Base-by-base conservation (phyloP, 2,797 vertebrate genomes). In the Eurystomus glaucurus region DNA sequence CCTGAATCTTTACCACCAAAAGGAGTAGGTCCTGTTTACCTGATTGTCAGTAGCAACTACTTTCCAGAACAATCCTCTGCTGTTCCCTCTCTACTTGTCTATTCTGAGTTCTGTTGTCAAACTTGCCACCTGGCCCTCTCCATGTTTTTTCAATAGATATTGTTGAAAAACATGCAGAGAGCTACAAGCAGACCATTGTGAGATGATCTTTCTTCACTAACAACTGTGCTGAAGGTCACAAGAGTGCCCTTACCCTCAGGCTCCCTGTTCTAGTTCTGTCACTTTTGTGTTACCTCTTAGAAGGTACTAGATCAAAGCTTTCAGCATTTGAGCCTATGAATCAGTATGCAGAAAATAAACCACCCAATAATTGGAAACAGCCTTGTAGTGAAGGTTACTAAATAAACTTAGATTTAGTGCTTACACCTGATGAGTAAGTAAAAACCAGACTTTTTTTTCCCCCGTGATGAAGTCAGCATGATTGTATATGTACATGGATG, bases 401-500 rank as follows among this genome's bases (percentile, higher is more conserved):
- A 89, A 43, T 84, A 37, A 80, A 69, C 13, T 74, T 55, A 68
- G 33, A 14, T 78, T 86, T 70, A 71, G n/a, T 81, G 31, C 37
- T 81, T 81, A 70, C 20, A 80, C 55, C 46, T 82, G 62, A 39
- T 55, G 18, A 58, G 13, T 76, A 86, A 81, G 33, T n/a, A 85
- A 84, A 77, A 86, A 50, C 3, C 2, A 17, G 2, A 0, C 8
- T 1, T 28, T 18, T 41, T 68, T 88, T 28, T 1, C 17, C 2
- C 11, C 12, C 14, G 3, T 68, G 64, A 55, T 80, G 60, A 69
- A 62, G n/a, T 50, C 25, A 33, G 46, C 21, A n/a, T 4, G 12
- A 28, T 75, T 91, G 31, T 70, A 7, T 72, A 6, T 58, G 18
- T 60, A 48, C 26, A 26, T 28, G 10, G 20, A 68, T 77, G 22